Conservation (phyloP, 1,140 invertebrate genomes). For the Daktulosphaira vitifoliae region DNA sequence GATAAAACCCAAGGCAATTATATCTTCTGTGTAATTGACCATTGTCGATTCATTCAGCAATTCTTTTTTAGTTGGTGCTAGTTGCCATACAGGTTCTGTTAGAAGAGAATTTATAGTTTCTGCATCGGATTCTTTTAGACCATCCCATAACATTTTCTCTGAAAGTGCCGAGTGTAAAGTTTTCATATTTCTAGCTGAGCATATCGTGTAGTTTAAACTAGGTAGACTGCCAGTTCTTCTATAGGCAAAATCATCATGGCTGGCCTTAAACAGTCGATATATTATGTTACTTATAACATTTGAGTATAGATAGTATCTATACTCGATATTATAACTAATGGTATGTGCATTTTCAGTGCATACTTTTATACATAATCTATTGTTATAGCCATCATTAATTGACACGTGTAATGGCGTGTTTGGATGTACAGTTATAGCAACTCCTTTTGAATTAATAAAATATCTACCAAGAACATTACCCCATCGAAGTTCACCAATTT, state of each 20-base stretch:
- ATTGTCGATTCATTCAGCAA: slow-evolving; percentile 58
- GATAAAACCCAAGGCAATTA: slow-evolving; percentile 63
- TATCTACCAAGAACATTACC: slow-evolving; percentile 72
- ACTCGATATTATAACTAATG: no score
- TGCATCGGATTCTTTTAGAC: slow-evolving; percentile 61
- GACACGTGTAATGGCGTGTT: slow-evolving; percentile 69
- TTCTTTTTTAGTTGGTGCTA: slow-evolving; percentile 55
- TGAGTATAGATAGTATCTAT: no score
- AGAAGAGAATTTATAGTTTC: slow-evolving; percentile 63
- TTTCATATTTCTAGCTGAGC: slow-evolving; percentile 67
- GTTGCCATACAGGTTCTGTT: slow-evolving; percentile 75
- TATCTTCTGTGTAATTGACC: slow-evolving; percentile 71
- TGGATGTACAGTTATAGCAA: slow-evolving; percentile 65
- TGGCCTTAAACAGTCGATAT: slow-evolving; percentile 59
- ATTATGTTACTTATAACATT: no score
- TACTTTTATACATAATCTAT: slow-evolving; percentile 44
- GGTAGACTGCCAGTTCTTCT: slow-evolving; percentile 55
- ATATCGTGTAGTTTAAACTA: slow-evolving; percentile 74
- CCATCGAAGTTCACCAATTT: slow-evolving; percentile 61
- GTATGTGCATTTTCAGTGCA: no score
- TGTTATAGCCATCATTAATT: slow-evolving; percentile 50
- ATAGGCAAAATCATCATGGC: slow-evolving; percentile 66
- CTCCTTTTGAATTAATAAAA: slow-evolving; percentile 75
- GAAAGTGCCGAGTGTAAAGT: slow-evolving; percentile 61
- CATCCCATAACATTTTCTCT: slow-evolving; percentile 70